Conservation (phyloP, 2,888 invertebrate species). For the Pterostichus niger region DNA sequence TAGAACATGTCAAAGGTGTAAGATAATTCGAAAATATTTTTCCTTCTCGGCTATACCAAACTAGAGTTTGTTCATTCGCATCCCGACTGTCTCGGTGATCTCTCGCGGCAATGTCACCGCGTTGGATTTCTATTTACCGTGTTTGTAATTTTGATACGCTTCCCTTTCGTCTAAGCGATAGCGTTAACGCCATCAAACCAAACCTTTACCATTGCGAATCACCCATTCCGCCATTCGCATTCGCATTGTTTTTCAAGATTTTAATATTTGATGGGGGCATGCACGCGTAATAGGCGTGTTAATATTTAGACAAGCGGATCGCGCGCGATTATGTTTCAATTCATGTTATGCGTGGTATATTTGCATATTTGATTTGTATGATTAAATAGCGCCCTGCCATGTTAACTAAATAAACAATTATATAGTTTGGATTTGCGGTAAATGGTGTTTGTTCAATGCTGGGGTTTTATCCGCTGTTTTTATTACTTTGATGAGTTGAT, state of each 20-base stretch:
- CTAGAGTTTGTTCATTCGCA: background rate
- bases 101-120: slow-evolving; percentile 46
- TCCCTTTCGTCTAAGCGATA: slow-evolving; percentile 11
- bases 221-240: background rate
- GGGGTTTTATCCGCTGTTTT: slow-evolving; percentile 16
- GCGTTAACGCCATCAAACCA: background rate
- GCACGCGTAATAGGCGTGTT: slow-evolving; percentile 18
- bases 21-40: too few relatives aligned
- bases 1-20: too few relatives aligned
- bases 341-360: background rate
- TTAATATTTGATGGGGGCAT: slow-evolving; percentile 26
- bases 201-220: background rate
- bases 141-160: slow-evolving; percentile 50
- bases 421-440: slow-evolving; percentile 40
- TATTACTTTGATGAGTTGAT: slow-evolving; percentile 9
- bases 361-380: slow-evolving; percentile 52
- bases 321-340: slow-evolving; percentile 46
- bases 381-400: slow-evolving; percentile 25
- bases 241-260: slow-evolving; percentile 33
- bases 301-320: slow-evolving; percentile 37
- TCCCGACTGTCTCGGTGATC: background rate
- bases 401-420: slow-evolving; percentile 53
- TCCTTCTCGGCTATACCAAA: too few relatives aligned
- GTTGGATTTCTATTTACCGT: slow-evolving; percentile 54
- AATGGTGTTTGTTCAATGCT: slow-evolving; percentile 18